Evolutionary conservation across 2,888 invertebrate genomes (phyloP).

Genomic region (Shargacucullia verbasci): DNA sequence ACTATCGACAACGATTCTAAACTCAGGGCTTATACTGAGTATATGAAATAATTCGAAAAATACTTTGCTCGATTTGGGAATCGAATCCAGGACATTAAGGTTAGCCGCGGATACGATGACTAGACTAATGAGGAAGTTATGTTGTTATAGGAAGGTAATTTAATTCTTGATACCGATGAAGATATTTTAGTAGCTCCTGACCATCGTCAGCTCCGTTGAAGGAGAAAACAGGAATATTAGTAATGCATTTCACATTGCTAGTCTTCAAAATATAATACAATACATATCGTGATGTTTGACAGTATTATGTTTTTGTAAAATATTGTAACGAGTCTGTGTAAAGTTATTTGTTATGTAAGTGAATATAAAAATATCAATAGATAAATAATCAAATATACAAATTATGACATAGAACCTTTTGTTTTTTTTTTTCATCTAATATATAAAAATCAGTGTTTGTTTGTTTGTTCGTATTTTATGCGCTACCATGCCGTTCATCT

Average conservation of each 20-base stretch:
- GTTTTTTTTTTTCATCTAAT: slow-evolving; percentile 4
- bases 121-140: too few relatives aligned
- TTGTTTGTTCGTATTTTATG: too few relatives aligned
- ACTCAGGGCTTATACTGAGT: too few relatives aligned
- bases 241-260: slow-evolving; percentile 32
- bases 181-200: background rate
- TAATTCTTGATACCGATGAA: background rate
- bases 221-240: slow-evolving; percentile 10
- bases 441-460: too few relatives aligned
- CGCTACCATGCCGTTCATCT: too few relatives aligned
- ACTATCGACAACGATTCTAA: too few relatives aligned
- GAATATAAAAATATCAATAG: slow-evolving; percentile 15
- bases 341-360: slow-evolving; percentile 33
- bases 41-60: too few relatives aligned
- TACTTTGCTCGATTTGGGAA: too few relatives aligned
- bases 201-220: background rate
- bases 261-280: slow-evolving; percentile 11
- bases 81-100: too few relatives aligned
- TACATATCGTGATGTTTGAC: slow-evolving; percentile 55
- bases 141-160: too few relatives aligned
- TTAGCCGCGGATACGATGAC: too few relatives aligned
- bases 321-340: slow-evolving; percentile 31
- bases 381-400: slow-evolving; percentile 30
- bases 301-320: slow-evolving; percentile 60
- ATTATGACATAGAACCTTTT: background rate